Evolutionary conservation across 92 coral and sea anemone species (phyloP), one percentile per base, ranked within the genome.

Genomic region (Blastomussa wellsi): DNA sequence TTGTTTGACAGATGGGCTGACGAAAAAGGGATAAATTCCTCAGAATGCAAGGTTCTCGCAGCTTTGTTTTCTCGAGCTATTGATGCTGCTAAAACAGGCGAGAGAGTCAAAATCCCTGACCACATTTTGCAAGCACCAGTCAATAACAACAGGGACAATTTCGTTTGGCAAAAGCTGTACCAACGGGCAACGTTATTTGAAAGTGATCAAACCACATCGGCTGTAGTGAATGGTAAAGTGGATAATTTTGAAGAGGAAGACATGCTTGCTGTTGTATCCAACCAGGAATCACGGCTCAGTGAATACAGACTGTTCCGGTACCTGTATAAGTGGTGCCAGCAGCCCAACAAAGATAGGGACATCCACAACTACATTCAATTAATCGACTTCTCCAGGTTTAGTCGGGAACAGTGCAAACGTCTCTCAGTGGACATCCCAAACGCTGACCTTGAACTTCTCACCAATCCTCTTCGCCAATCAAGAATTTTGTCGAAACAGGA

Each of bases 41-140:
- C 77, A 4, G 93, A 95, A 67, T 95, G 98, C 82, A 55, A 81
- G 82, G 55, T 80, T 22, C 74, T 95, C 28, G 94, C 95, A 16
- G 89, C 93, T 29, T 87, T 93, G 76, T 95, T 95, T 88, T 91
- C 98, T 65, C 90, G 95, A 16, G 98, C 94, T 15, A 91, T 95
- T 41, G 98, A 95, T 74, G 90, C 98, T 28, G 96, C 98, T 32
- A 95, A 95, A 81, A 93, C 98, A 7, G 98, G 98, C 42, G 96
- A 95, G 81, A 79, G 82, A 79, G 93, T 95, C 5, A 26, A 62
- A 65, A 88, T 93, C 79, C 91, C 96, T 36, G 48, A 51, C 12
- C 47, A 86, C 44, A 87, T 89, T 31, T 44, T 17, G 55, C 17
- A 68, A 19, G 87, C 74, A 5, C 84, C 92, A 15, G 59, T 15